Conservation (phyloP, 1,140 invertebrate species). For the Lordiphosa clarofinis region DNA sequence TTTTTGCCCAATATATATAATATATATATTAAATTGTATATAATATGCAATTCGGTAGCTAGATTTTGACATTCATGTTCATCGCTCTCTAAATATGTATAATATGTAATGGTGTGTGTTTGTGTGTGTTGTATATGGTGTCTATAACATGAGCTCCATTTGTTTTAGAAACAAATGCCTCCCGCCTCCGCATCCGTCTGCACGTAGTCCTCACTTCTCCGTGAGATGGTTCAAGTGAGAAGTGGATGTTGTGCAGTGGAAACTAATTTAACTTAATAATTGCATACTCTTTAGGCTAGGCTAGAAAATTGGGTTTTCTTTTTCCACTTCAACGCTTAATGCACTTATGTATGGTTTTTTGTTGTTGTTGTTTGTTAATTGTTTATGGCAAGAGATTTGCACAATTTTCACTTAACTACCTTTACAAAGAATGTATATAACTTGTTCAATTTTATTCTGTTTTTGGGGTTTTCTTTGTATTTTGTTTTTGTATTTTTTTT, state of each 20-base stretch:
- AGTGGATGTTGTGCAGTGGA: conserved; percentile 15
- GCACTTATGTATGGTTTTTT: conserved; percentile 62
- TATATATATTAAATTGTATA: conserved; percentile 66
- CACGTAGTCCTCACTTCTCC: conserved; percentile 1
- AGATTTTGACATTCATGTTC: conserved; percentile 61
- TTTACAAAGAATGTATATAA: conserved; percentile 45
- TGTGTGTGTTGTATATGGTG: conserved; percentile 31
- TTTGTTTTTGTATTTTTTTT: conserved; percentile 32
- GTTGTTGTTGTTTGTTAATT: conserved; percentile 13
- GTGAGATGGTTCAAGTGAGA: not conserved
- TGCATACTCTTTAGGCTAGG: conserved; percentile 69
- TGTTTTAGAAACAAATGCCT: conserved; percentile 63
- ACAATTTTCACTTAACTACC: conserved; percentile 43
- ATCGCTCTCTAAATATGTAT: conserved; percentile 29
- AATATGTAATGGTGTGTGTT: conserved; percentile 19
- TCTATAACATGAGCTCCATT: conserved; percentile 43
- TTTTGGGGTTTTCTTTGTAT: conserved; percentile 26
- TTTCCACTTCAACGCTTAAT: conserved; percentile 52
- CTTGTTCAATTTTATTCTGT: conserved; percentile 16
- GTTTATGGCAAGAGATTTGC: conserved; percentile 33
- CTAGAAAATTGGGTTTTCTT: conserved; percentile 63
- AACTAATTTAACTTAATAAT: conserved; percentile 73
- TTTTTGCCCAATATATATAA: conserved; percentile 67
- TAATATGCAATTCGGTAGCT: conserved; percentile 76
- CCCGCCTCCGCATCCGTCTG: not conserved